A percentile compares a stretch with the other conserved stretches of the same genome.
Evolutionary conservation across 2,888 invertebrate species (phyloP).

Genomic region (Epiblema foenella): DNA sequence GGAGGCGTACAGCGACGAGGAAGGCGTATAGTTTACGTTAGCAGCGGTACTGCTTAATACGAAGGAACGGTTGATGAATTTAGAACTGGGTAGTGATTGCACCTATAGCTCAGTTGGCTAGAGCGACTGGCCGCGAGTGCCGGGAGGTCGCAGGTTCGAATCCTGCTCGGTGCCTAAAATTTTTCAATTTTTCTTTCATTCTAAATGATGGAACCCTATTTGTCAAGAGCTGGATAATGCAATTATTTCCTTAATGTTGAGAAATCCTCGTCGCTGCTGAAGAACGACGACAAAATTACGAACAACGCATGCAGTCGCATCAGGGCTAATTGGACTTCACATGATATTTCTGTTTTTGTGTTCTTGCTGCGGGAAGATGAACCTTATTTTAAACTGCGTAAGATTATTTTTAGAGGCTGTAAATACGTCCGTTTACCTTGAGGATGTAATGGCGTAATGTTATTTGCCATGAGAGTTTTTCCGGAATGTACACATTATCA

Average conservation of each 20-base stretch:
- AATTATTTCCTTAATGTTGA: neutral
- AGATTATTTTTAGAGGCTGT: neutral
- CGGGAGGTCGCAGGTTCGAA: too few species aligned
- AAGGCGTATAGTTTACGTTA: too few species aligned
- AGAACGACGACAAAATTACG: neutral
- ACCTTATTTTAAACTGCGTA: neutral
- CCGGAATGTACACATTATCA: neutral
- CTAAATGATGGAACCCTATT: constrained; percentile 4
- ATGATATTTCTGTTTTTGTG: neutral
- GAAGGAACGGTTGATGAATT: too few species aligned
- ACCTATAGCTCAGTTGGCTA: too few species aligned
- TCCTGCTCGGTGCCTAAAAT: too few species aligned
- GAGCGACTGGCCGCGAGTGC: too few species aligned
- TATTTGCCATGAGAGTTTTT: neutral
- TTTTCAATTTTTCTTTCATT: too few species aligned
- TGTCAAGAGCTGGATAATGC: neutral
- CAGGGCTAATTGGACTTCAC: neutral
- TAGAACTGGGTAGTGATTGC: too few species aligned
- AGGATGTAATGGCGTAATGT: neutral
- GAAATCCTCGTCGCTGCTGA: neutral
- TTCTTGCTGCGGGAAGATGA: neutral
- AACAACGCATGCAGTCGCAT: neutral
- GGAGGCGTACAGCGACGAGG: too few species aligned
- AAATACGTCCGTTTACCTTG: neutral
- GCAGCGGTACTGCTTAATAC: too few species aligned